A percentile compares a stretch with the other conserved stretches of the same genome.
These are phyloP conservation scores for Dicentrarchus labrax DNA, from an alignment of 2,113 vertebrate species.

Conservation along the genomic window DNA sequence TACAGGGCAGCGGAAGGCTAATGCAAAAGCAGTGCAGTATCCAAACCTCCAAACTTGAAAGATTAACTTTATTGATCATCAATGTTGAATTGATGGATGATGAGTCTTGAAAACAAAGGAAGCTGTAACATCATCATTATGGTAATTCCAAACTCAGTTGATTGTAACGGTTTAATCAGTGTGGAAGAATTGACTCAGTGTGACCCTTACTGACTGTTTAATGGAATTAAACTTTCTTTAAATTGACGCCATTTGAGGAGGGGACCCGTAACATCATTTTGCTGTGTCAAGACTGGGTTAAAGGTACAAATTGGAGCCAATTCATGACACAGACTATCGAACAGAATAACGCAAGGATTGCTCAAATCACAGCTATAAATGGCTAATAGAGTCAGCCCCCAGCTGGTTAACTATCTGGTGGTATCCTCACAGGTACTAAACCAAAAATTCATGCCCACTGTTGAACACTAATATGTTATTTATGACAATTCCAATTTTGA, in stretches of 20 bases:
- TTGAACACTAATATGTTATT: background rate
- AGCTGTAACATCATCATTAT: background rate
- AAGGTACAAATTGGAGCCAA: too few species aligned
- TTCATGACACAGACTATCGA: too few species aligned
- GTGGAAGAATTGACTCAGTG: background rate
- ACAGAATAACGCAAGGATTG: too few species aligned
- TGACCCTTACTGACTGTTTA: background rate
- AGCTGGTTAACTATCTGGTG: too few species aligned
- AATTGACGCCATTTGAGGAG: too few species aligned
- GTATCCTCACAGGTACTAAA: too few species aligned
- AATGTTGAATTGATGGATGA: background rate
- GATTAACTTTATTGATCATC: background rate
- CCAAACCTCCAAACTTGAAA: background rate
- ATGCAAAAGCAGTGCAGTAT: background rate
- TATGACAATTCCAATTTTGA: background rate
- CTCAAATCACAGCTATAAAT: too few species aligned
- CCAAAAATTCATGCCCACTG: background rate
- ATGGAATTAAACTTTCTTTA: background rate
- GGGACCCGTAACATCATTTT: too few species aligned
- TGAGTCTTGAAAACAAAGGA: background rate
- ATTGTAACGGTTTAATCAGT: background rate
- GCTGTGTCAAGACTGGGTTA: too few species aligned
- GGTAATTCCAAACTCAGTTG: slow-evolving; percentile 1
- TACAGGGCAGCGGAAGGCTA: background rate
- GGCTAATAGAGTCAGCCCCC: too few species aligned